Evolutionary conservation across 2,113 vertebrate genomes (phyloP).

Genomic region (Silurus asotus): DNA sequence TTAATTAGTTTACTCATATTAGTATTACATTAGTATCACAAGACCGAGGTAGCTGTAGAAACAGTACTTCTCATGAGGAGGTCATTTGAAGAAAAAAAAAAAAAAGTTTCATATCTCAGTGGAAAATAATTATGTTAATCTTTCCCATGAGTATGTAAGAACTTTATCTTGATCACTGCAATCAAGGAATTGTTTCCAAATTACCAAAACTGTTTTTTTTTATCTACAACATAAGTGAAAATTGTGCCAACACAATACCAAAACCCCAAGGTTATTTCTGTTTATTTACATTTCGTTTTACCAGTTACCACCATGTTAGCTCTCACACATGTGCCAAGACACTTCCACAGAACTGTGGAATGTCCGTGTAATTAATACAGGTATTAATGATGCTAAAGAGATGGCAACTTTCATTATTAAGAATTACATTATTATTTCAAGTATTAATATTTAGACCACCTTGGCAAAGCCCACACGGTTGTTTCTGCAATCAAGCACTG

Average conservation of each 20-base stretch:
- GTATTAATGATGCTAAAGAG: neutral
- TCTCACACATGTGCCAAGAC: neutral
- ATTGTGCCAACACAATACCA: neutral
- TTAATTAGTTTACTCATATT: too few relatives aligned
- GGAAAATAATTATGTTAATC: neutral
- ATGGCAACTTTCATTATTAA: neutral
- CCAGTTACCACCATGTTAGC: neutral
- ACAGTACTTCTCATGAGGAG: neutral
- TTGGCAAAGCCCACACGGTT: constrained; percentile 63
- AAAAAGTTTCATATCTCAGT: neutral
- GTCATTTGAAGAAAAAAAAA: neutral
- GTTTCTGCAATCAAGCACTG: constrained; percentile 62
- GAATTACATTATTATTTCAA: too few relatives aligned
- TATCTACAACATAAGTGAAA: neutral
- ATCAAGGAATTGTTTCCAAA: neutral
- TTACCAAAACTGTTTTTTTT: neutral
- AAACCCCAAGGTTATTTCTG: neutral
- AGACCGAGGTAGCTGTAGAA: neutral
- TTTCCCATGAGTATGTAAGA: neutral
- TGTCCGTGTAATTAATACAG: neutral
- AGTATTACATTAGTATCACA: too few relatives aligned
- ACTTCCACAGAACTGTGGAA: neutral
- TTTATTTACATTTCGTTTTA: neutral
- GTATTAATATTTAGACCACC: constrained; percentile 49
- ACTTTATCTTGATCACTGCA: neutral